These are phyloP conservation scores for Tupiocoris notatus DNA, from an alignment of 2,888 invertebrate genomes.

Conservation along the genomic window DNA sequence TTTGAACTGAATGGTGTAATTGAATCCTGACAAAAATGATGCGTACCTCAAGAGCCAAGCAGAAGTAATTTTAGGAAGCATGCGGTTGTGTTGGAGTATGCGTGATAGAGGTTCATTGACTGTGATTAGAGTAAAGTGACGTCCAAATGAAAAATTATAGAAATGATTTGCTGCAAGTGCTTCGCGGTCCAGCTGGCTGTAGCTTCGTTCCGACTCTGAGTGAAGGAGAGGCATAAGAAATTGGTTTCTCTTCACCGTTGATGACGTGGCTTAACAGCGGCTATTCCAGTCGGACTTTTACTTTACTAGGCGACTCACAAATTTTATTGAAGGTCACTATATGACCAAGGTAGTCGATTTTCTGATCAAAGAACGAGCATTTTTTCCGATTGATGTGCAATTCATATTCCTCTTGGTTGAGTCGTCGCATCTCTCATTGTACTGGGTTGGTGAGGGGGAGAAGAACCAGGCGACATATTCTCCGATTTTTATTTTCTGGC, in stretches of 20 bases:
- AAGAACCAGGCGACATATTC: no score
- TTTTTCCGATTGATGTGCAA: slow-evolving; percentile 22
- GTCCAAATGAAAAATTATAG: background rate
- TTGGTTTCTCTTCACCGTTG: background rate
- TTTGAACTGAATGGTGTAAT: background rate
- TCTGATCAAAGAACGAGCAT: slow-evolving; percentile 9
- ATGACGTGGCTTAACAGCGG: background rate
- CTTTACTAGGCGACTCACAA: background rate
- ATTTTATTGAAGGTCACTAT: slow-evolving; percentile 22
- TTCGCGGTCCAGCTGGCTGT: background rate
- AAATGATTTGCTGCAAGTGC: background rate
- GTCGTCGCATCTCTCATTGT: no score
- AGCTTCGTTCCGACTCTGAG: background rate
- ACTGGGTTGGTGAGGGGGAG: no score
- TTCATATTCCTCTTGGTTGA: background rate
- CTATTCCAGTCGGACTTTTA: background rate
- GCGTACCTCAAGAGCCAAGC: slow-evolving; percentile 7
- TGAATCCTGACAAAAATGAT: background rate
- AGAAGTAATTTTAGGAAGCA: background rate
- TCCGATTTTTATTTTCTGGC: no score
- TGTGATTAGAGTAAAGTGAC: slow-evolving; percentile 5
- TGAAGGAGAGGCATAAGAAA: background rate
- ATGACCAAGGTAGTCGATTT: slow-evolving; percentile 43
- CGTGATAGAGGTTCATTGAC: slow-evolving; percentile 32
- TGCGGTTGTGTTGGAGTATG: slow-evolving; percentile 13